These are phyloP conservation scores for Geothlypis trichas DNA, from an alignment of 2,113 vertebrate species.

Conservation along the genomic window DNA sequence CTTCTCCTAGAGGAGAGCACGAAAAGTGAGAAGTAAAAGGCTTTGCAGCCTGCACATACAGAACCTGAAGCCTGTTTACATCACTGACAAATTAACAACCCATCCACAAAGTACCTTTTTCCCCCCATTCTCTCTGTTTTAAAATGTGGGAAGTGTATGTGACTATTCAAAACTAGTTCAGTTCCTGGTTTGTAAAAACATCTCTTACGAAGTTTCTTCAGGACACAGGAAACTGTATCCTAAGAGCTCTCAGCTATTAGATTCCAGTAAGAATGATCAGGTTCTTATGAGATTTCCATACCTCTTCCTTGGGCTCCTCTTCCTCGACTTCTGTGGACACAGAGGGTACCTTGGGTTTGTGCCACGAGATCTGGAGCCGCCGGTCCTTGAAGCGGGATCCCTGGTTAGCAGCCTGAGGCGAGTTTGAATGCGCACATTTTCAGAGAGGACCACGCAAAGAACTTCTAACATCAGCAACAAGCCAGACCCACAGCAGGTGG, in stretches of 20 bases:
- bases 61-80: background rate
- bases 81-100: background rate
- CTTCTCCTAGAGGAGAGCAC: accelerated
- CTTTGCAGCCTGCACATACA: background rate
- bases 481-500: background rate
- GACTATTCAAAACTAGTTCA: background rate
- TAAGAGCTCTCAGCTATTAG: background rate
- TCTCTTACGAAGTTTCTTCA: background rate
- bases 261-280: background rate
- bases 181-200: background rate
- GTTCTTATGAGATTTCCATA: conserved; percentile 23
- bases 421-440: background rate
- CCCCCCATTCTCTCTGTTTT: accelerated
- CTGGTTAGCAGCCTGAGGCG: conserved; percentile 91
- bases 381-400: conserved; percentile 96
- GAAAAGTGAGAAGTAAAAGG: background rate
- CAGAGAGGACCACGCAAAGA: background rate
- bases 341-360: conserved; percentile 94
- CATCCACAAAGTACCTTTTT: background rate
- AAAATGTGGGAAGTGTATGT: background rate
- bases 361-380: conserved; percentile 92
- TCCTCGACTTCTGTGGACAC: conserved; percentile 91
- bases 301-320: conserved; percentile 92
- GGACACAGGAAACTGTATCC: background rate
- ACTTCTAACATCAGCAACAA: background rate